These are phyloP conservation scores for Phoxinus phoxinus DNA, from an alignment of 2,113 vertebrate genomes.

Conservation along the genomic window DNA sequence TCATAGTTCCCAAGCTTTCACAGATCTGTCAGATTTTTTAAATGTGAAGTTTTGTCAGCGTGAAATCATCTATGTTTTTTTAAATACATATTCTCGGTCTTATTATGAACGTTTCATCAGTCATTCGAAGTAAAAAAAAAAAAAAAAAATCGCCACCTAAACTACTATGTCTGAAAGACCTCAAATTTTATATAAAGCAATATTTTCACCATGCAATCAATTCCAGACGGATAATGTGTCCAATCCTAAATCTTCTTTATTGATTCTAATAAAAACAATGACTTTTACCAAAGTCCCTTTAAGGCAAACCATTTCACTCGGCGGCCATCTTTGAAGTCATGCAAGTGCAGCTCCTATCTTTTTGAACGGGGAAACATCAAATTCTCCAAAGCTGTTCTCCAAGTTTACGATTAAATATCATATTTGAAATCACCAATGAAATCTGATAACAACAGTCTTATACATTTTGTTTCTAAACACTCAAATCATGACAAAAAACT, in stretches of 20 bases:
- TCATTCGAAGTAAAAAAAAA: background rate
- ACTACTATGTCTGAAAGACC: background rate
- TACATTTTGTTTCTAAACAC: no score
- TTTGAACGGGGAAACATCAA: no score
- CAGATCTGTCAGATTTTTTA: background rate
- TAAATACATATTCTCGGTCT: background rate
- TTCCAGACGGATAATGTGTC: background rate
- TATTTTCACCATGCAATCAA: background rate
- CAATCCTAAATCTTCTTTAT: background rate
- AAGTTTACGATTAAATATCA: no score
- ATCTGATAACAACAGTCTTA: no score
- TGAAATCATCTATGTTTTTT: background rate
- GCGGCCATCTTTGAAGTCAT: no score
- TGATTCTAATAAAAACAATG: background rate
- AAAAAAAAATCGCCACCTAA: background rate
- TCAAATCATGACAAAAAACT: no score
- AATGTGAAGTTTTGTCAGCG: background rate
- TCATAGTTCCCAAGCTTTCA: background rate
- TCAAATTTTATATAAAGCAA: background rate
- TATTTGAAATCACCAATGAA: no score
- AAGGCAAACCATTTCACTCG: no score
- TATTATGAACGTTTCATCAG: background rate
- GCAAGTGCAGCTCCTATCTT: no score
- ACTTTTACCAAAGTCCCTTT: no score
- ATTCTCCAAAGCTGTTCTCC: no score